Evolutionary conservation across 2,113 vertebrate genomes (phyloP).

Genomic region (Bufo gargarizans): DNA sequence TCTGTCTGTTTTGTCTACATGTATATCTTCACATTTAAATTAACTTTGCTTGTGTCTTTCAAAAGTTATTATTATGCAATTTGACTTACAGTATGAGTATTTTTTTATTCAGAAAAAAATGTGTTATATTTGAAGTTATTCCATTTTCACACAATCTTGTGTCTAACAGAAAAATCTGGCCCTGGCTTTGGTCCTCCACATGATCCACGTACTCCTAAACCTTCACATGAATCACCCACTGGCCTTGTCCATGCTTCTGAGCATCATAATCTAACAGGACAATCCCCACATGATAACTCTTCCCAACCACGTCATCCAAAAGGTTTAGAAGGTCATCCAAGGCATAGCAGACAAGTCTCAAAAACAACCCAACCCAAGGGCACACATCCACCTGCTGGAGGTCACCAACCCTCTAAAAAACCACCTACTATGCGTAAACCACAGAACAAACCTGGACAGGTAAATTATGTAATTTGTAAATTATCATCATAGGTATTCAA

Average conservation of each 20-base stretch:
- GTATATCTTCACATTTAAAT: too few relatives aligned
- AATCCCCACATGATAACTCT: neutral
- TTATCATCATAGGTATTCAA: too few relatives aligned
- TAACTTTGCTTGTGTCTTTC: too few relatives aligned
- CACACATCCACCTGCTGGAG: neutral
- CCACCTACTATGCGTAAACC: neutral
- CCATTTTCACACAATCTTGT: too few relatives aligned
- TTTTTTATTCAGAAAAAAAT: too few relatives aligned
- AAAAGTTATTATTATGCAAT: too few relatives aligned
- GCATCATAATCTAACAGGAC: neutral
- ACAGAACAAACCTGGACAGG: neutral
- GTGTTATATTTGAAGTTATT: too few relatives aligned
- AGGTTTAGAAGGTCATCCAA: neutral
- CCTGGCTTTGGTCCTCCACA: too few relatives aligned
- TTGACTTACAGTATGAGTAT: too few relatives aligned
- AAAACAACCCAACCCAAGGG: neutral
- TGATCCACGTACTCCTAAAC: neutral
- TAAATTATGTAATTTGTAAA: neutral
- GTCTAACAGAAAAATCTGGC: too few relatives aligned
- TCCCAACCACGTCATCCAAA: neutral
- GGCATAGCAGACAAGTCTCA: neutral
- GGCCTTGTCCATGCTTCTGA: neutral
- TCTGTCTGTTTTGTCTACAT: too few relatives aligned
- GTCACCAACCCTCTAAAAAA: neutral
- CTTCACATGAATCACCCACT: neutral